Evolutionary conservation across 2,888 invertebrate genomes (phyloP).

Genomic region (Platynereis dumerilii): DNA sequence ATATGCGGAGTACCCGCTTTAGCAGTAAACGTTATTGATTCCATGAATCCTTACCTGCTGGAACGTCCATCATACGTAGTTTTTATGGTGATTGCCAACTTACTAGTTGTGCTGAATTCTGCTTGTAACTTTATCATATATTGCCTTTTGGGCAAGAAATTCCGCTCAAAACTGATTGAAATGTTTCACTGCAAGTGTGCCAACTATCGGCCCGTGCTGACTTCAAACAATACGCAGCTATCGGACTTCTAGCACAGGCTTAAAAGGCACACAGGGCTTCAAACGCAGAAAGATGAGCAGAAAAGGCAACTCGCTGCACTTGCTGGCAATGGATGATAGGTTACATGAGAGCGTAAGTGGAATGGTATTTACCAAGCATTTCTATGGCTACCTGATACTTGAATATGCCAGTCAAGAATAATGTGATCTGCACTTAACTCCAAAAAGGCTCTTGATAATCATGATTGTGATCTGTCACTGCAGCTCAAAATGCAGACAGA

Average conservation of each 20-base stretch:
- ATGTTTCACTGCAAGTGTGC: slow-evolving; percentile 51
- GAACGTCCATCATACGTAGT: slow-evolving; percentile 14
- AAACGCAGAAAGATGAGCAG: too few relatives aligned
- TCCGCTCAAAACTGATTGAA: slow-evolving; percentile 34
- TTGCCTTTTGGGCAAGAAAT: slow-evolving; percentile 40
- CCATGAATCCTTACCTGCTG: slow-evolving; percentile 22
- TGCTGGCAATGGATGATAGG: too few relatives aligned
- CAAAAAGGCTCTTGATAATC: too few relatives aligned
- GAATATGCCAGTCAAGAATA: too few relatives aligned
- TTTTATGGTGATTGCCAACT: slow-evolving; percentile 36
- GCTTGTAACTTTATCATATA: slow-evolving; percentile 43
- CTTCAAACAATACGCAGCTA: slow-evolving; percentile 18
- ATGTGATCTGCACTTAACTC: too few relatives aligned
- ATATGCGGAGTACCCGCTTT: slow-evolving; percentile 42
- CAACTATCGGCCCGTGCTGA: slow-evolving; percentile 51
- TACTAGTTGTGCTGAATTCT: slow-evolving; percentile 41
- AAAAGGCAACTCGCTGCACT: too few relatives aligned
- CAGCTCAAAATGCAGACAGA: too few relatives aligned
- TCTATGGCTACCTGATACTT: too few relatives aligned
- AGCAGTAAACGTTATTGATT: slow-evolving; percentile 41
- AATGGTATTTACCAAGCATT: too few relatives aligned
- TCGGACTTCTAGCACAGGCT: slow-evolving; percentile 22
- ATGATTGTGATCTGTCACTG: too few relatives aligned
- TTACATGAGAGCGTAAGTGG: too few relatives aligned
- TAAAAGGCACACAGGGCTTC: too few relatives aligned